Conservation (phyloP, 2,888 invertebrate genomes). For the Stictocephala bisonia region DNA sequence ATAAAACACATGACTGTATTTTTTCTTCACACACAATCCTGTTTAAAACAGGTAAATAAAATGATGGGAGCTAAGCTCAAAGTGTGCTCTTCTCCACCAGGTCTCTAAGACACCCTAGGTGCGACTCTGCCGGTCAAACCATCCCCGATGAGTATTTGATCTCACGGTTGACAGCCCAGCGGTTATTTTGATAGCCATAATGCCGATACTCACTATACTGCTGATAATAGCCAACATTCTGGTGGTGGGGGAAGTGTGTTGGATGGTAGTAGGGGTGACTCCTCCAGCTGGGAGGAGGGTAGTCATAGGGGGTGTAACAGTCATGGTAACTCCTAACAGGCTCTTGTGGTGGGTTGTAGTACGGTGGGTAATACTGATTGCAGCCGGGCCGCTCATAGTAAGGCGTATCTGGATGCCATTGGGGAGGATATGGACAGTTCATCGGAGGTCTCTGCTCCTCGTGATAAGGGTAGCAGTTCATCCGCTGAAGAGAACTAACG, state of each 20-base stretch:
- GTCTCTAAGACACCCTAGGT: slow-evolving; percentile 45
- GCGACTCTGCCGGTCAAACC: slow-evolving; percentile 45
- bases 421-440: slow-evolving; percentile 1
- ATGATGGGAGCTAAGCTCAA: slow-evolving; percentile 32
- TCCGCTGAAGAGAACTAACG: slow-evolving; percentile 27
- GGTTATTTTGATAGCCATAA: slow-evolving; percentile 40
- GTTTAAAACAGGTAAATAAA: neutral
- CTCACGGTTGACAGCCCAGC: slow-evolving; percentile 43
- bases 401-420: slow-evolving; percentile 33
- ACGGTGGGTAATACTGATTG: slow-evolving; percentile 45
- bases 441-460: slow-evolving; percentile 37
- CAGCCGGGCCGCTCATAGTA: slow-evolving; percentile 37
- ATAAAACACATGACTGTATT: too few relatives aligned
- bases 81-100: slow-evolving; percentile 46
- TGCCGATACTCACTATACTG: slow-evolving; percentile 45
- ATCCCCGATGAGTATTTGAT: slow-evolving; percentile 43
- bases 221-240: slow-evolving; percentile 32
- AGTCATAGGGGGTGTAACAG: slow-evolving; percentile 50
- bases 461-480: slow-evolving; percentile 49
- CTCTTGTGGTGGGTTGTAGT: slow-evolving; percentile 41
- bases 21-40: neutral
- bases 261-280: slow-evolving; percentile 45
- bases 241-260: slow-evolving; percentile 44
- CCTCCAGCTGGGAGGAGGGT: slow-evolving; percentile 52
- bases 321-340: slow-evolving; percentile 46